Conservation (phyloP, 2,888 invertebrate species). For the Plebejus anna region DNA sequence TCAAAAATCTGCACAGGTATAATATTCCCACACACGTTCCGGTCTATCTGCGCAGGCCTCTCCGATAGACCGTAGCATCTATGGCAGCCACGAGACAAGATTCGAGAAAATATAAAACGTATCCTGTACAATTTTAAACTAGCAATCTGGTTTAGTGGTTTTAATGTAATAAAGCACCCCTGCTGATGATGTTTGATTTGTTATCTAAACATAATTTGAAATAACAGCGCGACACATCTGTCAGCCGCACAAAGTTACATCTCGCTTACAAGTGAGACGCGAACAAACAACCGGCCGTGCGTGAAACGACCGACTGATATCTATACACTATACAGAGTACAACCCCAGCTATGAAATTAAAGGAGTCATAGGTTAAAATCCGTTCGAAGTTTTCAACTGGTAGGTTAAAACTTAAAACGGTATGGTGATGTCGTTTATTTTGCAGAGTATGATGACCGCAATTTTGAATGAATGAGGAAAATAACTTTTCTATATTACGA, state of each 20-base stretch:
- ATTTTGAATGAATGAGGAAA: background rate
- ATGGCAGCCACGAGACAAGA: background rate
- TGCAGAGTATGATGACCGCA: background rate
- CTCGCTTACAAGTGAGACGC: conserved; percentile 34
- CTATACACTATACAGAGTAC: conserved; percentile 45
- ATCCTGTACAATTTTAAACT: background rate
- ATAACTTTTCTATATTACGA: background rate
- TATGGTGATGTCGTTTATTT: background rate
- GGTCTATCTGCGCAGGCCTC: too few relatives aligned
- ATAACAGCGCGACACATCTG: conserved; percentile 42
- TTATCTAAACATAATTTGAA: conserved; percentile 37
- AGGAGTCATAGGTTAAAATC: conserved; percentile 7
- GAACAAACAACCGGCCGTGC: conserved; percentile 56
- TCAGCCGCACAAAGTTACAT: conserved; percentile 35
- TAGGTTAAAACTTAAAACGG: background rate
- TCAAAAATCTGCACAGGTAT: too few relatives aligned
- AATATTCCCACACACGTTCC: too few relatives aligned
- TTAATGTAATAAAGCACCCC: conserved; percentile 21
- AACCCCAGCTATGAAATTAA: conserved; percentile 39
- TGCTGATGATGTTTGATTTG: conserved; percentile 25
- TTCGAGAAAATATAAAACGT: background rate
- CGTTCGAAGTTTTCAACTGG: background rate
- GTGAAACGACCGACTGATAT: conserved; percentile 61
- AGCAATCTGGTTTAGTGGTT: conserved; percentile 19
- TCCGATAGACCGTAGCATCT: too few relatives aligned